Percentiles rank a stretch among this genome's conserved stretches.
Conservation (phyloP, 53 echinoderm and acorn worm species). For the Actinopyga echinites region DNA sequence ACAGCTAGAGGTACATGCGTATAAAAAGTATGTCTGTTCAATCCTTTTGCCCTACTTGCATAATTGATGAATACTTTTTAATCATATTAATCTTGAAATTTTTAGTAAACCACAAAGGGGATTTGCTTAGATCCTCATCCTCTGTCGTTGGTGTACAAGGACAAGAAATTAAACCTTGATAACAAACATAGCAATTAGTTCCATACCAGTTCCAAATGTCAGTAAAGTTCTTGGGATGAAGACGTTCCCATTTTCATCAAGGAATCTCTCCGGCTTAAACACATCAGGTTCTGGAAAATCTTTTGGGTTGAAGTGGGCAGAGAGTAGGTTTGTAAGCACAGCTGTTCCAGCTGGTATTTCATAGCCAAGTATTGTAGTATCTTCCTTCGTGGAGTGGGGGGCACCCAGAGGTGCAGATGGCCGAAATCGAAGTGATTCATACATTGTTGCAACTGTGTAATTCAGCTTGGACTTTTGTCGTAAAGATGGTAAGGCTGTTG, state of each 20-base stretch:
- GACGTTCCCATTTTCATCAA: background rate
- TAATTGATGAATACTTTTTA: background rate
- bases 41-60: too few relatives aligned
- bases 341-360: slow-evolving; percentile 30
- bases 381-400: slow-evolving; percentile 48
- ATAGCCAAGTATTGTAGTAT: slow-evolving; percentile 36
- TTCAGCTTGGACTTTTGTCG: slow-evolving; percentile 18
- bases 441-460: slow-evolving; percentile 53
- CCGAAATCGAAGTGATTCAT: slow-evolving; percentile 54
- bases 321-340: slow-evolving; percentile 34
- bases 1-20: too few relatives aligned
- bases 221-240: background rate
- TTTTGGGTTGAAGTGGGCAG: slow-evolving; percentile 40
- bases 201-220: slow-evolving; percentile 29
- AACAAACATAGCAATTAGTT: background rate
- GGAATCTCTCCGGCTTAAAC: slow-evolving; percentile 55
- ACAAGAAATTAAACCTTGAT: background rate
- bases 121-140: too few relatives aligned
- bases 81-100: too few relatives aligned
- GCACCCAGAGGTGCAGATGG: slow-evolving; percentile 62
- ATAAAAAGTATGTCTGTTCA: too few relatives aligned
- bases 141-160: too few relatives aligned
- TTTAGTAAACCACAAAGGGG: too few relatives aligned
- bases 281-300: slow-evolving; percentile 49
- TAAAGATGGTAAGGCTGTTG: slow-evolving; percentile 2